Evolutionary conservation across 1,140 invertebrate genomes (phyloP), one percentile per base, ranked within the genome.

Genomic region (Coenobita brevimanus): DNA sequence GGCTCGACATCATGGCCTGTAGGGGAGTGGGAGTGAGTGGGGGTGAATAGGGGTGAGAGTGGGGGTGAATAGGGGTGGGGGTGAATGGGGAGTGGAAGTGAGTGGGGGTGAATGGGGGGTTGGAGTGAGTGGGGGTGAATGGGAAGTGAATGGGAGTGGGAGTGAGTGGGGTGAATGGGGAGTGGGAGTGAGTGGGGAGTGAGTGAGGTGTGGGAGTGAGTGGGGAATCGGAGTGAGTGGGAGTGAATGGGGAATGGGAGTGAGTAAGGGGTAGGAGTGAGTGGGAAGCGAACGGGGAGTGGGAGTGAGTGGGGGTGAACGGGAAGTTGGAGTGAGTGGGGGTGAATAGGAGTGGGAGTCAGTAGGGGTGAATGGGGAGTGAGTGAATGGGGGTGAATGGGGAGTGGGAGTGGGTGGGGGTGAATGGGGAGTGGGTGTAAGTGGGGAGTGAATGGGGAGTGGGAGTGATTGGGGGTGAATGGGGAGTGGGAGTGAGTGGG

Each of bases 1-100:
- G 92, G 46, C 84, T 88, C 3, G 85, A 71, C 69, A 96, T 95
- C 2, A 97, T 92, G 0, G 96, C 96, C 94, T 96, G 92, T n/a
- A n/a, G n/a, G n/a, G n/a, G n/a, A n/a, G n/a, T n/a, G n/a, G n/a
- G n/a, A n/a, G n/a, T n/a, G n/a, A n/a, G n/a, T n/a, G n/a, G n/a
- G n/a, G n/a, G n/a, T n/a, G n/a, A n/a, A n/a, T n/a, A n/a, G n/a
- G n/a, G n/a, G n/a, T n/a, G n/a, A n/a, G n/a, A n/a, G n/a, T n/a
- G n/a, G n/a, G n/a, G n/a, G n/a, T n/a, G n/a, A n/a, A n/a, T n/a
- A n/a, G n/a, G n/a, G n/a, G n/a, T n/a, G n/a, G n/a, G n/a, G n/a
- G n/a, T n/a, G n/a, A n/a, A n/a, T n/a, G n/a, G n/a, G n/a, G n/a
- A n/a, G n/a, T n/a, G n/a, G n/a, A n/a, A n/a, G n/a, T n/a, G n/a